phyloP scores from a whole-genome alignment of 30 jellyfish, hydroid and myxozoan species.

The Turritopsis dohrnii region DNA sequence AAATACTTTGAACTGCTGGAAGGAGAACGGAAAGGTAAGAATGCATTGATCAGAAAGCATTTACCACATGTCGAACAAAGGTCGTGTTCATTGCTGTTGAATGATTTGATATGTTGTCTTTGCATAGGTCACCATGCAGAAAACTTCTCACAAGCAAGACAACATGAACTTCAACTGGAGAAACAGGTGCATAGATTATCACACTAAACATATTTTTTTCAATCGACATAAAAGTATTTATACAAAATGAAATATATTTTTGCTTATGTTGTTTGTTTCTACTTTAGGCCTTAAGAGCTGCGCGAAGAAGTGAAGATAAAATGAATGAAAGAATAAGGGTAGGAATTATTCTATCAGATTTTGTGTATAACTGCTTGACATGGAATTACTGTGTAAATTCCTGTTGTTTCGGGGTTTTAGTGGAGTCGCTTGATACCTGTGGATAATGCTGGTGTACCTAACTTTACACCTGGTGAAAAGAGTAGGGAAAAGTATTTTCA shows the following conservation, averaged over 20 bases:
- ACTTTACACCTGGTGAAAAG: slow-evolving; percentile 80
- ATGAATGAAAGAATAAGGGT: slow-evolving; percentile 54
- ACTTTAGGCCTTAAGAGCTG: slow-evolving; percentile 71
- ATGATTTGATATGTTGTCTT: background rate
- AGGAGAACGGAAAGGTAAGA: slow-evolving; percentile 62
- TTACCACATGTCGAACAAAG: background rate
- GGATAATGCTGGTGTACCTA: slow-evolving; percentile 51
- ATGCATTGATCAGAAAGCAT: background rate
- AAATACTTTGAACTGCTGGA: slow-evolving; percentile 72
- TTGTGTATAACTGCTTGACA: background rate
- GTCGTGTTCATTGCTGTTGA: background rate
- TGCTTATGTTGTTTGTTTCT: background rate
- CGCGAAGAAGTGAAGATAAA: slow-evolving; percentile 78
- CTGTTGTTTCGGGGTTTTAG: slow-evolving; percentile 18
- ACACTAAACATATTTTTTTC: background rate
- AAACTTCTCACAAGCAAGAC: slow-evolving; percentile 72
- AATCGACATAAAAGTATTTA: background rate
- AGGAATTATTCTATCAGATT: background rate
- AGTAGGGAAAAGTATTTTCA: slow-evolving; percentile 80
- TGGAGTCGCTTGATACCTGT: slow-evolving; percentile 63
- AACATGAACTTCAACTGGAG: slow-evolving; percentile 69
- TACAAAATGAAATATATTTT: too few relatives aligned
- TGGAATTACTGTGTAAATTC: background rate
- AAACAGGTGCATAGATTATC: slow-evolving; percentile 46
- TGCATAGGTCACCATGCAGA: slow-evolving; percentile 41